A percentile compares a stretch with the other conserved stretches of the same genome.
phyloP scores from a whole-genome alignment of 2,113 vertebrate genomes.

The Phalacrocorax aristotelis region DNA sequence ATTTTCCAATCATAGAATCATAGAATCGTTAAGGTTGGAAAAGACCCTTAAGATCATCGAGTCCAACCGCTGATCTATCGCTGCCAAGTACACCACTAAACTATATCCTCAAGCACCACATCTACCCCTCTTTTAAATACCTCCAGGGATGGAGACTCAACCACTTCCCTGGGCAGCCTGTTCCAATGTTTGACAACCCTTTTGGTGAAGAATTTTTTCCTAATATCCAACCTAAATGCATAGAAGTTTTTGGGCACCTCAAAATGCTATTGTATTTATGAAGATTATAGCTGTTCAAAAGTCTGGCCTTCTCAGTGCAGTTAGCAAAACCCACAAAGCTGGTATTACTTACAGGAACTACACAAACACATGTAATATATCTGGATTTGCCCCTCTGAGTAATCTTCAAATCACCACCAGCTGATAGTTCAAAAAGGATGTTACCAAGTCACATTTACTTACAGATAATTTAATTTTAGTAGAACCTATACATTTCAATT shows the following conservation, averaged over 20 bases:
- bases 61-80: too few relatives aligned
- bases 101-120: too few relatives aligned
- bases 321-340: neutral
- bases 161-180: too few relatives aligned
- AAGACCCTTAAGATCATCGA: too few relatives aligned
- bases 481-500: neutral
- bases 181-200: too few relatives aligned
- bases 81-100: too few relatives aligned
- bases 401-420: neutral
- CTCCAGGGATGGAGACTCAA: too few relatives aligned
- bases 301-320: neutral
- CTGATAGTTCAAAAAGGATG: neutral
- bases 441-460: neutral
- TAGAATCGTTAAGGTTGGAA: too few relatives aligned
- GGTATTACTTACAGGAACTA: neutral
- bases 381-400: neutral
- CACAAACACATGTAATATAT: neutral
- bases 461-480: neutral
- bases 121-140: too few relatives aligned
- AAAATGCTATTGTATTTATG: neutral
- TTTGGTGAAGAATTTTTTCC: too few relatives aligned
- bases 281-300: neutral
- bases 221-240: too few relatives aligned
- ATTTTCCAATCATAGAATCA: neutral
- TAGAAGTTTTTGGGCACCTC: neutral